These are phyloP conservation scores for Phaenicophaeus curvirostris DNA, from an alignment of 2,797 vertebrate genomes.

Conservation along the genomic window DNA sequence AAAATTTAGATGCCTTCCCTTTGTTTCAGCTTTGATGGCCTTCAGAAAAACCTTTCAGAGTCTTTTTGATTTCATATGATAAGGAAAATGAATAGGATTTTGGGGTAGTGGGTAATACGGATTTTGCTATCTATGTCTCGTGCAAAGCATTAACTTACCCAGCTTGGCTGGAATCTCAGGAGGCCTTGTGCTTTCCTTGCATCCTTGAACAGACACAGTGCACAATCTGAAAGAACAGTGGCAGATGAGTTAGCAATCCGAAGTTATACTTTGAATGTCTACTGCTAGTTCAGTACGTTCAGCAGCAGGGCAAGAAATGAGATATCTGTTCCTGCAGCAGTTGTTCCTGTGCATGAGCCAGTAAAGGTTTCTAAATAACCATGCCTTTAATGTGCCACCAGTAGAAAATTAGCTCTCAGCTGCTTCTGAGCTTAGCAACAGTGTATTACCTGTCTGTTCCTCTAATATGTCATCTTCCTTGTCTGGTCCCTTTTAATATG, in stretches of 20 bases:
- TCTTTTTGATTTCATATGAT: not conserved
- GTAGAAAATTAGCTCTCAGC: not conserved
- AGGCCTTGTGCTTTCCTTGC: not conserved
- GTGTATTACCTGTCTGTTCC: not conserved
- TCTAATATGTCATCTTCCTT: not conserved
- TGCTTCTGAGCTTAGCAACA: constrained; percentile 18
- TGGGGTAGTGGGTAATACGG: not conserved
- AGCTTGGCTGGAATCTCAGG: not conserved
- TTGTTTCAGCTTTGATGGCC: not conserved
- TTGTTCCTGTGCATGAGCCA: not conserved
- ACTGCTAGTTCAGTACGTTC: not conserved
- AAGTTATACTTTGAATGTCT: not conserved
- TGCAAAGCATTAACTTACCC: not conserved
- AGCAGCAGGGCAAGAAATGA: not conserved
- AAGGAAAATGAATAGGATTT: not conserved
- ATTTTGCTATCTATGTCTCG: not conserved
- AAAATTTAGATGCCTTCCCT: not conserved
- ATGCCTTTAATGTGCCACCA: not conserved
- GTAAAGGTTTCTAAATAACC: not conserved
- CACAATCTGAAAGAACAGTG: not conserved
- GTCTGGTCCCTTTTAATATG: not conserved
- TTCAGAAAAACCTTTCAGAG: not conserved
- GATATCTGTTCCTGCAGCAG: not conserved
- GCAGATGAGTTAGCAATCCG: not conserved
- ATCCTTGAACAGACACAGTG: not conserved